Percentiles rank a stretch among this genome's conserved stretches.
phyloP scores from a whole-genome alignment of 64 coral and sea anemone genomes.

The Stylophora pistillata region DNA sequence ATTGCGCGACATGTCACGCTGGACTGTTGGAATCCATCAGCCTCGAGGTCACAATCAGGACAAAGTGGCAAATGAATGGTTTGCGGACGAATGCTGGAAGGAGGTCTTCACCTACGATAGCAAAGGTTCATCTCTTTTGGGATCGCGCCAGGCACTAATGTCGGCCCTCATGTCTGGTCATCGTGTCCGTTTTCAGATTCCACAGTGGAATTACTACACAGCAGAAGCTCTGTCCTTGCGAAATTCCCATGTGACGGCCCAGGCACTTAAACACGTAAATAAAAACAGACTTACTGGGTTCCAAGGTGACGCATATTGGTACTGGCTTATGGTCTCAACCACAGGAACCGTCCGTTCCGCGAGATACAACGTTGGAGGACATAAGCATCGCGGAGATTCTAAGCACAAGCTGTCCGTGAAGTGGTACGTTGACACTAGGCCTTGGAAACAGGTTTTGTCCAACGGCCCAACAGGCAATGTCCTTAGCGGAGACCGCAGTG shows the following conservation, averaged over 20 bases:
- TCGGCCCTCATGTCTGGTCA: slow-evolving; percentile 68
- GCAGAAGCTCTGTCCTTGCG: slow-evolving; percentile 76
- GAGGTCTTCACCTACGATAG: slow-evolving; percentile 65
- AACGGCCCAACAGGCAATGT: slow-evolving; percentile 28
- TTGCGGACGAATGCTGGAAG: slow-evolving; percentile 77
- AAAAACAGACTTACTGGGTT: slow-evolving; percentile 61
- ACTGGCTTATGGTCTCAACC: slow-evolving; percentile 79
- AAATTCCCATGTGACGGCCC: slow-evolving; percentile 79
- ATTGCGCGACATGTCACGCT: slow-evolving; percentile 91
- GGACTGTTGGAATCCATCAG: slow-evolving; percentile 65
- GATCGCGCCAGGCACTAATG: slow-evolving; percentile 37
- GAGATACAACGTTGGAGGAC: slow-evolving; percentile 73
- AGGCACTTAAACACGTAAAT: slow-evolving; percentile 81
- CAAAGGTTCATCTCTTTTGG: slow-evolving; percentile 18
- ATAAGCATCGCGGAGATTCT: slow-evolving; percentile 37
- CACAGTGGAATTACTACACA: slow-evolving; percentile 56
- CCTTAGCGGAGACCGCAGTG: slow-evolving; percentile 18
- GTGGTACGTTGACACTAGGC: slow-evolving; percentile 76
- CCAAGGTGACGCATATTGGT: slow-evolving; percentile 79
- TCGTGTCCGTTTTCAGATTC: slow-evolving; percentile 81
- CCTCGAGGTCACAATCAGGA: slow-evolving; percentile 73
- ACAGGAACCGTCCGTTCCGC: slow-evolving; percentile 66
- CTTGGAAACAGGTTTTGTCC: slow-evolving; percentile 46
- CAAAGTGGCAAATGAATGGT: slow-evolving; percentile 71
- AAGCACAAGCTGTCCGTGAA: slow-evolving; percentile 22